Evolutionary conservation across 2,113 vertebrate genomes (phyloP).

Genomic region (Zeus faber): DNA sequence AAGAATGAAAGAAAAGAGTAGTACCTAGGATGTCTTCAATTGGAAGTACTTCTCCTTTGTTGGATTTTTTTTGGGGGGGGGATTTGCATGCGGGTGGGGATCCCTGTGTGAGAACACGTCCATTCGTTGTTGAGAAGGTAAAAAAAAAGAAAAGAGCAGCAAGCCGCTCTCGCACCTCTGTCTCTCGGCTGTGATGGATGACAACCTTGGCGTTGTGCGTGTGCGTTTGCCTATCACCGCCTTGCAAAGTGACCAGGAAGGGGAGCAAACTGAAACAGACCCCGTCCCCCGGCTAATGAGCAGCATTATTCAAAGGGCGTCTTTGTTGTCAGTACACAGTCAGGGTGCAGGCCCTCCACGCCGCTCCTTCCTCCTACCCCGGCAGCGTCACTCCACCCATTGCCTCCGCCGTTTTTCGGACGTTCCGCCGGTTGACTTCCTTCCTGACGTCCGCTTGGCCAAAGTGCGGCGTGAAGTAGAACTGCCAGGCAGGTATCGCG

Average conservation of each 20-base stretch:
- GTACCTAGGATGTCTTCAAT: too few species aligned
- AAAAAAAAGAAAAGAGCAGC: constrained; percentile 31
- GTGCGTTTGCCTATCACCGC: constrained; percentile 65
- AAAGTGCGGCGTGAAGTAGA: too few species aligned
- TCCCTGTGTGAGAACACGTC: too few species aligned
- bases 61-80: too few species aligned
- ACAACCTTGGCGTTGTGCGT: constrained; percentile 61
- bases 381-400: neutral
- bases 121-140: too few species aligned
- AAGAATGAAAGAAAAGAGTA: too few species aligned
- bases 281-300: constrained; percentile 70
- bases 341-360: neutral
- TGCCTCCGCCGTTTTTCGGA: too few species aligned
- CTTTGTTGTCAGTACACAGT: constrained; percentile 65
- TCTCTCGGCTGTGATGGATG: constrained; percentile 63
- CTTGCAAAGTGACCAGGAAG: constrained; percentile 72
- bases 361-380: neutral
- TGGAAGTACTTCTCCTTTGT: too few species aligned
- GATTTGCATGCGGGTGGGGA: too few species aligned
- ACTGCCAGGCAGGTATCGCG: too few species aligned
- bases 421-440: too few species aligned
- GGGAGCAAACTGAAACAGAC: constrained; percentile 62
- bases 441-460: too few species aligned
- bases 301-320: constrained; percentile 74
- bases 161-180: constrained; percentile 45